These are phyloP conservation scores for Tuta absoluta DNA, from an alignment of 2,888 invertebrate genomes.

Conservation along the genomic window DNA sequence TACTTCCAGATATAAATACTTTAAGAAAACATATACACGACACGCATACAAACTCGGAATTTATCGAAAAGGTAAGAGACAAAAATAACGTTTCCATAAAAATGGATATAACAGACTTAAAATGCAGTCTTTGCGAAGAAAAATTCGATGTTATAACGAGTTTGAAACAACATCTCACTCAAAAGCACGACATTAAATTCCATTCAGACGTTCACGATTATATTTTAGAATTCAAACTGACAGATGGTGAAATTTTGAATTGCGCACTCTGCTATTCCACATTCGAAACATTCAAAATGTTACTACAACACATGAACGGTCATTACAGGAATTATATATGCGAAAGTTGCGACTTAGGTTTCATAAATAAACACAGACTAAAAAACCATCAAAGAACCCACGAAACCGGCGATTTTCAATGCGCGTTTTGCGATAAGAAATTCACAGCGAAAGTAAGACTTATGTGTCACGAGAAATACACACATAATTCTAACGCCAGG, in stretches of 20 bases:
- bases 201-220: constrained; percentile 63
- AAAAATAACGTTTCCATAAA: constrained; percentile 66
- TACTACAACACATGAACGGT: constrained; percentile 70
- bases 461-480: constrained; percentile 69
- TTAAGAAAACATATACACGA: constrained; percentile 51
- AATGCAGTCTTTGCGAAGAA: constrained; percentile 56
- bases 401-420: constrained; percentile 61
- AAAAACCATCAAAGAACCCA: constrained; percentile 65
- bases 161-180: constrained; percentile 58
- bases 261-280: constrained; percentile 65
- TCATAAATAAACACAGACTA: constrained; percentile 64
- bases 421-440: constrained; percentile 64
- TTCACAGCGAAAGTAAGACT: constrained; percentile 61
- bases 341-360: constrained; percentile 66
- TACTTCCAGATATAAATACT: constrained; percentile 44
- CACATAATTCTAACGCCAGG: constrained; percentile 59
- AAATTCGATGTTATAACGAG: constrained; percentile 47
- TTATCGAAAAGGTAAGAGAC: constrained; percentile 55
- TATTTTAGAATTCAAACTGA: constrained; percentile 65
- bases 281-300: constrained; percentile 69
- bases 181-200: constrained; percentile 61
- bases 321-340: constrained; percentile 72
- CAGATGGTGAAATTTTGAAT: constrained; percentile 52
- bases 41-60: constrained; percentile 46
- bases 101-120: constrained; percentile 65